Evolutionary conservation across 2,113 vertebrate genomes (phyloP).

Genomic region (Pomatostomus ruficeps): DNA sequence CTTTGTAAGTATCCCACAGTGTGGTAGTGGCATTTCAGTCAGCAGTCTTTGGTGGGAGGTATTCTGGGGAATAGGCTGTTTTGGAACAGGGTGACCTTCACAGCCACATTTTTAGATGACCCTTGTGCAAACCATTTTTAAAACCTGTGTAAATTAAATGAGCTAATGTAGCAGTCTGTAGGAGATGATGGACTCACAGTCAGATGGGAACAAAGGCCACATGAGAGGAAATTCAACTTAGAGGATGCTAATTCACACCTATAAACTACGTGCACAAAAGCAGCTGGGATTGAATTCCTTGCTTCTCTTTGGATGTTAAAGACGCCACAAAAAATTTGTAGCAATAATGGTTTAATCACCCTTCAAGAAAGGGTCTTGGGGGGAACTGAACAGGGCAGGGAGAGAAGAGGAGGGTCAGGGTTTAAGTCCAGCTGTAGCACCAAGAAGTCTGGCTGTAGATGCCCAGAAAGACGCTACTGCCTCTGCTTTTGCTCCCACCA

Average conservation of each 20-base stretch:
- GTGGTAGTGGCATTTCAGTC: not conserved
- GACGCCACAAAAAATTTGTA: not conserved
- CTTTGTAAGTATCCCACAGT: not conserved
- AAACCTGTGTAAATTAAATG: not conserved
- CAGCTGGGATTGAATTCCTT: not conserved
- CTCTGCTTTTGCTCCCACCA: not conserved
- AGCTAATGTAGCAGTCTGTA: not conserved
- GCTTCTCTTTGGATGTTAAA: not conserved
- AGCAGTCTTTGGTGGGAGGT: not conserved
- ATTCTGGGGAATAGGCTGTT: not conserved
- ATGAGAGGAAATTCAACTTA: not conserved
- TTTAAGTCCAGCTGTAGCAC: not conserved
- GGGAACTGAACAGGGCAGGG: not conserved
- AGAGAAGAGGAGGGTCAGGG: not conserved
- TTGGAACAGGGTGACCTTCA: not conserved
- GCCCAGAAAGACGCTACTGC: not conserved
- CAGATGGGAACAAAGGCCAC: not conserved
- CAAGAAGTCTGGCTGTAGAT: not conserved
- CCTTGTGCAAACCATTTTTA: not conserved
- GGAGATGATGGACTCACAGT: not conserved
- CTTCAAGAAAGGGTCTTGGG: not conserved
- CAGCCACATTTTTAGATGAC: not conserved
- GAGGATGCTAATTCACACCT: not conserved
- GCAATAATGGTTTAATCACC: not conserved
- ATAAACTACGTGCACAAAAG: not conserved